These are phyloP conservation scores for Argentina silus DNA, from an alignment of 2,797 vertebrate genomes.

Conservation along the genomic window DNA sequence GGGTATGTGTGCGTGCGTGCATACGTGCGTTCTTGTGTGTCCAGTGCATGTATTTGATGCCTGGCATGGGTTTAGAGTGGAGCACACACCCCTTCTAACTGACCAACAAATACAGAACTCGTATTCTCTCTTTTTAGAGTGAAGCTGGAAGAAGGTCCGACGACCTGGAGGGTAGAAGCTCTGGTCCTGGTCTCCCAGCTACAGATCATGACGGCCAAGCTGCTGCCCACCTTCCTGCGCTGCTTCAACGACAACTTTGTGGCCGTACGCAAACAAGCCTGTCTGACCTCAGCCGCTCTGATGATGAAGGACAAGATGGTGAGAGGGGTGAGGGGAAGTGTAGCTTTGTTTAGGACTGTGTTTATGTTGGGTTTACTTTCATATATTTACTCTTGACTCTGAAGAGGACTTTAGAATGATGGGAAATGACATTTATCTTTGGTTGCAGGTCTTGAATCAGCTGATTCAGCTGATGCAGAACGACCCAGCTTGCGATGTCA, in stretches of 20 bases:
- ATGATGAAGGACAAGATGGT: constrained; percentile 72
- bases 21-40: background rate
- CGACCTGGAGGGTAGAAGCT: constrained; percentile 65
- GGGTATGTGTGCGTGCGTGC: background rate
- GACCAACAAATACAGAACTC: no score
- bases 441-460: constrained; percentile 68
- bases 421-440: background rate
- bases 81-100: no score
- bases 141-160: constrained; percentile 65
- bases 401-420: background rate
- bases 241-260: constrained; percentile 75
- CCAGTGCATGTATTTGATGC: background rate
- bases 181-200: constrained; percentile 72
- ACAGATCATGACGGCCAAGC: constrained; percentile 75
- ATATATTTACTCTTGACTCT: background rate
- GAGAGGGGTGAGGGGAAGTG: background rate
- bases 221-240: constrained; percentile 72
- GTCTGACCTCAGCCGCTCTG: constrained; percentile 72
- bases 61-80: background rate
- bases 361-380: background rate
- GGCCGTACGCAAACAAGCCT: constrained; percentile 74
- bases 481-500: constrained; percentile 77
- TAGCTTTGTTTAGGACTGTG: background rate
- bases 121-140: constrained; percentile 39
- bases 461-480: constrained; percentile 71